A percentile compares a stretch with the other conserved stretches of the same genome.
These are phyloP conservation scores for Pseudorhombus dupliciocellatus DNA, from an alignment of 2,113 vertebrate species.

Conservation along the genomic window DNA sequence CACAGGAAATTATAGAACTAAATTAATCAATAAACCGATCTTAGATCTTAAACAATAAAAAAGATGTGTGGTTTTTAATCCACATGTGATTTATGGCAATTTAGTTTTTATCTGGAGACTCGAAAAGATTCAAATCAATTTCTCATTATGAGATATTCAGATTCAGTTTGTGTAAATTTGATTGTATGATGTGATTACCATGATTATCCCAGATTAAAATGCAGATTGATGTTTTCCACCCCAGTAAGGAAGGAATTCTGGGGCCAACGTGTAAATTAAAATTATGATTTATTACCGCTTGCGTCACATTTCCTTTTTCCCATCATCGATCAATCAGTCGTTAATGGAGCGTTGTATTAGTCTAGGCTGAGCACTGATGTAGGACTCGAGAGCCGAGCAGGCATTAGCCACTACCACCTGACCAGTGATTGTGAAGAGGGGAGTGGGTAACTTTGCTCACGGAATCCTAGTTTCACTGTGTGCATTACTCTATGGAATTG, in stretches of 20 bases:
- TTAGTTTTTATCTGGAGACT: background rate
- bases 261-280: background rate
- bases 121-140: background rate
- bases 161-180: background rate
- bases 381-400: background rate
- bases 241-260: background rate
- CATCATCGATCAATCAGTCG: background rate
- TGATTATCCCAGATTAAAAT: background rate
- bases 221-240: background rate
- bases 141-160: background rate
- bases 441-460: background rate
- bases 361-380: background rate
- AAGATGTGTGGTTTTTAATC: background rate
- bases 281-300: background rate
- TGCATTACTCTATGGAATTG: background rate
- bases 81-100: background rate
- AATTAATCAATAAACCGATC: background rate
- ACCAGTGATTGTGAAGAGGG: background rate
- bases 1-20: slow-evolving; percentile 3
- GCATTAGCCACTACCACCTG: background rate
- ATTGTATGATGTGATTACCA: background rate
- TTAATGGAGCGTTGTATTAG: slow-evolving; percentile 4
- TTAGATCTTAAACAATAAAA: background rate
- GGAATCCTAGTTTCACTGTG: background rate
- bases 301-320: background rate